Conservation (phyloP, 2,888 invertebrate species). For the Falcaria lacertinaria region DNA sequence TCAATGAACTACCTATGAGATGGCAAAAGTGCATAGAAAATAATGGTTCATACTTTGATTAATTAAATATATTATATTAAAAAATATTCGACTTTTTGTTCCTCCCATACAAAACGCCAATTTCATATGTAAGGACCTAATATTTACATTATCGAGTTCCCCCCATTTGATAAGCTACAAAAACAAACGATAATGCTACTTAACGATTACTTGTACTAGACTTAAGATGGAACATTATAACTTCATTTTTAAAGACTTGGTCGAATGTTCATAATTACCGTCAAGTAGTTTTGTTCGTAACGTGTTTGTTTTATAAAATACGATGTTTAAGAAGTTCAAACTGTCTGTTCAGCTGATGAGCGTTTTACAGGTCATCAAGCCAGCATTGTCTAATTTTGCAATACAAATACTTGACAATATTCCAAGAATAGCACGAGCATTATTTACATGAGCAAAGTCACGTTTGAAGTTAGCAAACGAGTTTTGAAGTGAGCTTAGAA, state of each 20-base stretch:
- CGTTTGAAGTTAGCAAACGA: conserved; percentile 16
- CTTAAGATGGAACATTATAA: no score
- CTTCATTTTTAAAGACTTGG: no score
- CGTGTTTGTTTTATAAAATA: no score
- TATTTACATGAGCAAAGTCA: conserved; percentile 28
- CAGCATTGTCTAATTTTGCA: conserved; percentile 39
- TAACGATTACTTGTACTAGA: conserved; percentile 39
- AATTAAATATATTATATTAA: no score
- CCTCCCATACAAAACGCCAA: no score
- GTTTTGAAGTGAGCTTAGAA: conserved; percentile 6
- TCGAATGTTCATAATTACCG: no score
- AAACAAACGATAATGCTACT: conserved; percentile 39
- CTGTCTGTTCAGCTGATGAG: conserved; percentile 7
- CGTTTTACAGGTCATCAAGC: conserved; percentile 35
- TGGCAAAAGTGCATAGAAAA: no score
- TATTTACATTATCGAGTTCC: conserved; percentile 58
- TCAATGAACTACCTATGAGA: no score
- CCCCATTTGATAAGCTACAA: conserved; percentile 41
- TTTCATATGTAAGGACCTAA: no score
- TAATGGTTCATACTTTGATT: no score
- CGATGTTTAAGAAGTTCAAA: neutral
- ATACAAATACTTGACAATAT: conserved; percentile 6
- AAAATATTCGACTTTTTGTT: no score
- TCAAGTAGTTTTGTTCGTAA: no score
- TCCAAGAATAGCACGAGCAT: neutral